Base-by-base conservation (phyloP, 2,113 vertebrate species). In the Perca schrenkii region DNA sequence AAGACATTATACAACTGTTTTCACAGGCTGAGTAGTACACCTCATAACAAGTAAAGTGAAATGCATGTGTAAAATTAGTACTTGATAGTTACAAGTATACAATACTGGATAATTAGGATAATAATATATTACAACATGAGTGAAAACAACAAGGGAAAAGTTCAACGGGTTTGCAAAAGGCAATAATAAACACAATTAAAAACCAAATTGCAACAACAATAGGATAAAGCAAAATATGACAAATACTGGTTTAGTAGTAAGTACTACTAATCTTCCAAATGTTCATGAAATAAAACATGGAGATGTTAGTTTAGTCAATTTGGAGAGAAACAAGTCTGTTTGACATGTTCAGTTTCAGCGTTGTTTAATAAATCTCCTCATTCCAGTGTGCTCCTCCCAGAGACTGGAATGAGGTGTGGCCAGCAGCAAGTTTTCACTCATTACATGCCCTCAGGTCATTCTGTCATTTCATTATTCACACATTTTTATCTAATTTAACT, bases 371-470 rank as follows among this genome's bases (percentile, higher is more conserved):
- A 65, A 76, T 31, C 11, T 49, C 46, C 40, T 74, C 13, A 62
- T 83, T 85, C 72, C 52, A 50, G 34, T 70, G 56, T 63, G 36
- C 47, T 49, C 47, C 19, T 66, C 31, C 57, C 11, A 6, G 22
- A 67, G 46, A 69, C 52, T 66, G 79, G 83, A 85, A 83, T 91
- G 72, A 83, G 72, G 67, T 49, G 75, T 80, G 60, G 31, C 46
- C 16, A 14, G 25, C 22, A 28, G 40, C 13, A 65, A 62, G 60
- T 14, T 10, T 75, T 57, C 31, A 50, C 40, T 57, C 22, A 8
- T 21, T 22, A 16, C 15, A 62, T 50, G 19, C 11, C 17, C 21
- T 73, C 25, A 25, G 52, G 74, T 63, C 2, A 57, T 65, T 43
- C 1, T 79, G 65, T 28, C 13, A 36, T 78, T 53, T 67, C 19